Evolutionary conservation across 2,888 invertebrate genomes (phyloP).

Genomic region (Chalcosyrphus nemorum): DNA sequence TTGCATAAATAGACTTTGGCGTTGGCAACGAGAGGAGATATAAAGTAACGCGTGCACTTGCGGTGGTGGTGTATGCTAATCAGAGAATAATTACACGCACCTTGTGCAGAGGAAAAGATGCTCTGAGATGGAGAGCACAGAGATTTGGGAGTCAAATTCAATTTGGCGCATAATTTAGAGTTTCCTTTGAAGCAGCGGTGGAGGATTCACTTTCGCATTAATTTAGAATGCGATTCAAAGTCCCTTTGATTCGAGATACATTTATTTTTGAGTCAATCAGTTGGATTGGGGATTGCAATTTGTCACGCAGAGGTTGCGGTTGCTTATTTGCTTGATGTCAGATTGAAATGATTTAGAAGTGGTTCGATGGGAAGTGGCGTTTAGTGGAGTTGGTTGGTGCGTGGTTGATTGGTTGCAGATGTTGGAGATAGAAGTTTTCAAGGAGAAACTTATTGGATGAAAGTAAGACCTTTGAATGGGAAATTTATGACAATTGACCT

Average conservation of each 20-base stretch:
- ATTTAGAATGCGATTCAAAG: background rate
- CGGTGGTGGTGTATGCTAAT: slow-evolving; percentile 52
- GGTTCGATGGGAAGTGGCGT: background rate
- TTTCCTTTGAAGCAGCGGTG: slow-evolving; percentile 44
- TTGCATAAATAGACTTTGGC: slow-evolving; percentile 44
- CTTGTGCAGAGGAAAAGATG: slow-evolving; percentile 36
- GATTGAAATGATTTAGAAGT: slow-evolving; percentile 40
- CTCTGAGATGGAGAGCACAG: background rate
- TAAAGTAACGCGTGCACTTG: slow-evolving; percentile 43
- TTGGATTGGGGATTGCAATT: slow-evolving; percentile 3
- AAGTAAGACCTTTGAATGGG: no score
- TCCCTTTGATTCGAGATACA: slow-evolving; percentile 31
- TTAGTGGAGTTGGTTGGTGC: background rate
- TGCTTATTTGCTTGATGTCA: slow-evolving; percentile 31
- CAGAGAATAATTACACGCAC: slow-evolving; percentile 68
- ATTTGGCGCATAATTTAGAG: slow-evolving; percentile 72
- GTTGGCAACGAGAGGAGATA: background rate
- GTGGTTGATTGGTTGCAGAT: background rate
- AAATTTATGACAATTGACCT: no score
- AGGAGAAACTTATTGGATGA: no score
- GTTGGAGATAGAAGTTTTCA: background rate
- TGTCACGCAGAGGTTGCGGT: slow-evolving; percentile 24
- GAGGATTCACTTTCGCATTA: slow-evolving; percentile 20
- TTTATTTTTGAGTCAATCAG: slow-evolving; percentile 36
- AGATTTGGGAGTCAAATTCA: slow-evolving; percentile 60